Evolutionary conservation across 2,113 vertebrate species (phyloP).

Genomic region (Python bivittatus): DNA sequence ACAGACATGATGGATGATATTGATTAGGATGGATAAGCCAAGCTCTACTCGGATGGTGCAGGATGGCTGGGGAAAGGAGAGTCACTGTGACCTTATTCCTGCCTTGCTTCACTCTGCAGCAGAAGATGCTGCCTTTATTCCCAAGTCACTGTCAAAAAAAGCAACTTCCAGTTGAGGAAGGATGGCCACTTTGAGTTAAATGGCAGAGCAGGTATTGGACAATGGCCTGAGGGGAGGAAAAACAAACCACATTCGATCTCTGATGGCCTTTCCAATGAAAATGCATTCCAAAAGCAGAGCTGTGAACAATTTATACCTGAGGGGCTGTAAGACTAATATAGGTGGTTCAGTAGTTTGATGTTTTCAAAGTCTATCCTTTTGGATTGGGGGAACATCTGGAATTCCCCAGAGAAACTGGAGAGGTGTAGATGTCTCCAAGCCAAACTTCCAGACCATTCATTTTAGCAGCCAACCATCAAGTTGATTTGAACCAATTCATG

Average conservation of each 20-base stretch:
- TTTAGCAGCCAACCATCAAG: background rate
- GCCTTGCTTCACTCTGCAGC: too few relatives aligned
- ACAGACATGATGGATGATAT: rapidly evolving
- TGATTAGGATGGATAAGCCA: rapidly evolving
- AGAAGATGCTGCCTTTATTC: background rate
- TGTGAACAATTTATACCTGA: background rate
- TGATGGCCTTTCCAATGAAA: background rate
- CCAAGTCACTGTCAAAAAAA: too few relatives aligned
- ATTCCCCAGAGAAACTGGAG: background rate
- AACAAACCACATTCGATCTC: background rate
- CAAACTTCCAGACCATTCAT: background rate
- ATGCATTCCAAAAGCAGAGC: background rate
- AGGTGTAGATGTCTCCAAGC: background rate
- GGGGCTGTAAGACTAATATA: background rate
- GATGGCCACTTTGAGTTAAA: background rate
- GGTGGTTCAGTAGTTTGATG: background rate
- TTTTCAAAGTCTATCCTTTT: background rate
- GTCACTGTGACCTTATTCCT: background rate
- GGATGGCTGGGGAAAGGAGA: background rate
- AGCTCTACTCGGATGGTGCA: background rate
- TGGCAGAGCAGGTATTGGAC: background rate
- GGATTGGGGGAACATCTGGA: background rate
- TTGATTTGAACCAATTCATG: background rate
- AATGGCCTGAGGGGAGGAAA: background rate
- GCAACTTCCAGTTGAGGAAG: background rate